Evolutionary conservation across 2,888 invertebrate species (phyloP), one percentile per base, ranked within the genome.

Genomic region (Hirtodrosophila trivittata): DNA sequence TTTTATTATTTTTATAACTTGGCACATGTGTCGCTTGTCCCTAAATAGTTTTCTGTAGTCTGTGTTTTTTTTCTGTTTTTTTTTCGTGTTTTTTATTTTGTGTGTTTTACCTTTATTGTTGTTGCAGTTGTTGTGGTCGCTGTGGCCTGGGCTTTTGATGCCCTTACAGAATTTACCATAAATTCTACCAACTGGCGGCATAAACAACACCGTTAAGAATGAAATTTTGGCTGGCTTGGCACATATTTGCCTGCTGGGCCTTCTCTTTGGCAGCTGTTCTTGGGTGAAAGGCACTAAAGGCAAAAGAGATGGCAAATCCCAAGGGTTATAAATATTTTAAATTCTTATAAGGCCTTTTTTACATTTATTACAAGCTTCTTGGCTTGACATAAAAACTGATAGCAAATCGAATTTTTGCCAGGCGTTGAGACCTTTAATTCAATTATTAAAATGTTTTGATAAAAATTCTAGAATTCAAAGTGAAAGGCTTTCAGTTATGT

Each of bases 261-360:
- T 51, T 33, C 49, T 49, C 58, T 66, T 57, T 66, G 73, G 46
- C 73, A 67, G 50, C 70, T 30, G 37, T 35, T 32, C 37, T 42
- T 59, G 78, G 78, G 78, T 78, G 78, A 82, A 85, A 78, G 78
- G 85, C 75, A 76, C 69, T 47, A 76, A 83, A 69, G 56, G 25
- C 43, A 18, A 37, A 5, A 21, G 28, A 45, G 51, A 37, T 38
- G 51, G 18, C 43, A 65, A 57, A 52, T 43, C 41, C 37, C 30
- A 70, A 64, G 60, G 75, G 58, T 62, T 67, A 60, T 46, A 66
- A 45, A 46, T 62, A 58, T 55, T 50, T 71, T 54, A 43, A 65
- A 51, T 55, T 30, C 47, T 18, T 32, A 43, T 55, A 57, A 55
- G 35, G n/a, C 16, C 25, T 45, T 32, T 38, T 21, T 21, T 21